Evolutionary conservation across 1,140 invertebrate species (phyloP), one percentile per base, ranked within the genome.

Genomic region (Vanessa tameamea): DNA sequence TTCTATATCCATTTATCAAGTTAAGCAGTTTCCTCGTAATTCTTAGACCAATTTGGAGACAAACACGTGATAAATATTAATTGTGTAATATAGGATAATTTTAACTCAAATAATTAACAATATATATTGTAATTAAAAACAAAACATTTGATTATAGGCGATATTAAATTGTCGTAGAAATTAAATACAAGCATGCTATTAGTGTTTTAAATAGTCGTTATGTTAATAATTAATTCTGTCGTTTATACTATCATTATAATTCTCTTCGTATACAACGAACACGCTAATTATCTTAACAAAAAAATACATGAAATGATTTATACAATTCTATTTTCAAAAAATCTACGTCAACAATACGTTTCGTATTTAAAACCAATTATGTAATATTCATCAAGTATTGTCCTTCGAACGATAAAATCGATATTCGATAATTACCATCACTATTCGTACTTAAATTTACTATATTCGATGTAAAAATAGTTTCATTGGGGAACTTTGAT

Each of bases 291-390:
- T 70, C 31, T 48, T 76, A 20, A 75, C 47, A 65, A 37, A 23
- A n/a, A 51, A 63, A 69, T 73, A 61, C 31, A 67, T 47, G 31
- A 47, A 73, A 64, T 76, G 66, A 73, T 74, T 72, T 69, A 47
- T 51, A 16, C 16, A 9, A n/a, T 37, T 61, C 57, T n/a, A 59
- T 59, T 59, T 59, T 59, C 31, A 61, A 8, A 3, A 72, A 72
- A 72, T 72, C 63, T 53, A 15, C 57, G 13, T 47, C 14, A 11
- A 48, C 31, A 61, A 61, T 69, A 20, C 23, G 48, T 70, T 51
- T 66, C 59, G 59, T 80, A 80, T 76, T 80, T 75, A 74, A 66
- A 71, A 69, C 72, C 76, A 78, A 78, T 78, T 78, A 57, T 57
- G 20, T 23, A 23, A 72, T 80, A 55, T 64, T 55, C 65, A 23